Percentiles rank a stretch among this genome's conserved stretches.
phyloP scores from a whole-genome alignment of 2,797 vertebrate species.

The Molothrus ater region DNA sequence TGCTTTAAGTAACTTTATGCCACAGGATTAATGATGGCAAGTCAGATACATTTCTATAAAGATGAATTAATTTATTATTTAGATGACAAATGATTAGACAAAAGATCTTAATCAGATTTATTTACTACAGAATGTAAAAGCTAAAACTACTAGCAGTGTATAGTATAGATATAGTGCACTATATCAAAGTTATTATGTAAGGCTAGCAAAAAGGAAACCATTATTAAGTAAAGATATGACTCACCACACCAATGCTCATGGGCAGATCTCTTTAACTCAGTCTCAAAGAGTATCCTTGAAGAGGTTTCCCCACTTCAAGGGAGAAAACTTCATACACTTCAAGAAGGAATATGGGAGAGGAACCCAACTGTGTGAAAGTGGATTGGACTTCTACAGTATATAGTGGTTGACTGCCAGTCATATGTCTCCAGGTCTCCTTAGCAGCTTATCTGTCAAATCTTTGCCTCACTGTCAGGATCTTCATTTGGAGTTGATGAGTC shows the following conservation, averaged over 20 bases:
- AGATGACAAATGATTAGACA: not conserved
- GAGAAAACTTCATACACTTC: not conserved
- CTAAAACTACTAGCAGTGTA: not conserved
- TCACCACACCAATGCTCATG: not conserved
- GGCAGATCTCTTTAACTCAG: no score
- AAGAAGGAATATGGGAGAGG: not conserved
- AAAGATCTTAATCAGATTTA: not conserved
- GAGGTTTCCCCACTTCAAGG: not conserved
- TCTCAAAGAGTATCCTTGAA: not conserved
- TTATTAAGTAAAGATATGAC: not conserved
- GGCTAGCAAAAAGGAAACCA: not conserved
- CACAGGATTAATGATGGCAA: not conserved
- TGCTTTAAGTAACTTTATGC: no score
- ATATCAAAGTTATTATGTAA: not conserved
- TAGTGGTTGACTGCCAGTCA: not conserved
- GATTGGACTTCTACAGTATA: not conserved
- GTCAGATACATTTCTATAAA: not conserved
- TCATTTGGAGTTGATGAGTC: not conserved
- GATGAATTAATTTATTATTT: not conserved
- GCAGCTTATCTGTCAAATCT: not conserved
- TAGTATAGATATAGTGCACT: no score
- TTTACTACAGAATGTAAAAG: not conserved
- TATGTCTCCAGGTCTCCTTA: not conserved
- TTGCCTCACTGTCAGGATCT: not conserved
- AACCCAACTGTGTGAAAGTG: not conserved